Base-by-base conservation (phyloP, 2,888 invertebrate species). In the Chironomus tentans region DNA sequence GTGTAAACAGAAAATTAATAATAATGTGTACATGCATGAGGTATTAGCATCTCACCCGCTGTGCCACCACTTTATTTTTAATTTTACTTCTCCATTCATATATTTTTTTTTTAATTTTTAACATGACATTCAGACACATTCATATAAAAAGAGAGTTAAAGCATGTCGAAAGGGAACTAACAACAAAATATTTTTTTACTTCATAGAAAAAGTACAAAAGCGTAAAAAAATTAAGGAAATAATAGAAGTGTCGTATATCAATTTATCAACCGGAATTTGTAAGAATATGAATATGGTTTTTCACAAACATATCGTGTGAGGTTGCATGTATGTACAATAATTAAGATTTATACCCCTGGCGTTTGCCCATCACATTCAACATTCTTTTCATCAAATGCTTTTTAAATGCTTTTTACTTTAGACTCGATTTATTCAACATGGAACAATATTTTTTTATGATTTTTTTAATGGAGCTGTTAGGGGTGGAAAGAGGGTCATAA, bases 1-100 rank as follows among this genome's bases (percentile, higher is more conserved):
- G 65, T 65, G 65, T 65, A 24, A 65, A 65, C 65, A 65, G 21
- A 65, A 65, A 65, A 65, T 65, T 65, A 65, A 65, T 65, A 65
- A 65, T 38, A 38, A 38, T 38, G 38, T 65, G 65, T 24, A 65
- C 56, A 56, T 56, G 56, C 56, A 56, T 56, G 56, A 18, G 15
- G 56, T 56, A 56, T 56, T 56, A 56, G 56, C 56, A 56, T 56
- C 15, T 15, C 56, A n/a, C 50, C 56, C 56, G 18, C 56, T 56
- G 56, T 56, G 56, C 56, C 56, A 18, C 15, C 56, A 56, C 56
- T 56, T 50, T 50, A 50, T 50, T 38, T 38, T 38, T 38, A 38
- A 38, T 38, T 38, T 38, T 38, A 38, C 10, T 38, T 38, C 38
- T 38, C 13, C 50, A 50, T 50, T 50, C 50, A 50, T 10, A 50